A percentile compares a stretch with the other conserved stretches of the same genome.
Evolutionary conservation across 1,140 invertebrate genomes (phyloP).

Genomic region (Pogonomyrmex barbatus): DNA sequence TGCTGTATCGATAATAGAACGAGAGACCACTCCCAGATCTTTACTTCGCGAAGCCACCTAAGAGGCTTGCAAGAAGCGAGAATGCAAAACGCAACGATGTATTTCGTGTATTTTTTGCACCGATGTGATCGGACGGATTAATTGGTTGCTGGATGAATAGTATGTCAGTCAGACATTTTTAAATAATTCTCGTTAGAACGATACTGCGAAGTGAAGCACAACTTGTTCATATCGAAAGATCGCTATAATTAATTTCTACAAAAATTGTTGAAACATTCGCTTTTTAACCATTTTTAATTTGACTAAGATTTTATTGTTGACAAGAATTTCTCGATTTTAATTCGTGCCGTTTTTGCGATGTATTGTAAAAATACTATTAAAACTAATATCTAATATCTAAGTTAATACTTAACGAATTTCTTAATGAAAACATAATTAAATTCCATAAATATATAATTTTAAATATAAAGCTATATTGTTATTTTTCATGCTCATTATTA

Average conservation of each 20-base stretch:
- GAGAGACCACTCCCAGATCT: slow-evolving; percentile 26
- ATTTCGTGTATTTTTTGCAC: slow-evolving; percentile 31
- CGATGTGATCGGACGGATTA: slow-evolving; percentile 37
- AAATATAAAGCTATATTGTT: background rate
- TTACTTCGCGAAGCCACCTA: slow-evolving; percentile 15
- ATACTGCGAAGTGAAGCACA: background rate
- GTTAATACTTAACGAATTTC: background rate
- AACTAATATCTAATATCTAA: background rate
- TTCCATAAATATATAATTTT: background rate
- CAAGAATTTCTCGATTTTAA: background rate
- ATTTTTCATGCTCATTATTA: no score
- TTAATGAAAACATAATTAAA: slow-evolving; percentile 12
- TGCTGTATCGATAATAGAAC: slow-evolving; percentile 46
- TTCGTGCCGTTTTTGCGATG: background rate
- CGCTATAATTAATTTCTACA: background rate
- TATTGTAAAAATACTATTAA: background rate
- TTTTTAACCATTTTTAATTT: background rate
- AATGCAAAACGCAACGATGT: slow-evolving; percentile 28
- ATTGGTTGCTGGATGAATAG: slow-evolving; percentile 49
- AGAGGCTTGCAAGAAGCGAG: slow-evolving; percentile 38
- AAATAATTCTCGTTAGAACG: slow-evolving; percentile 7
- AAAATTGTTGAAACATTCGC: background rate
- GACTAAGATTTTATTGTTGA: background rate
- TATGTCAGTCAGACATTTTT: slow-evolving; percentile 22
- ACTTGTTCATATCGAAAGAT: slow-evolving; percentile 32